Evolutionary conservation across 2,888 invertebrate species (phyloP).

Genomic region (Eueremaeus valkanovi): DNA sequence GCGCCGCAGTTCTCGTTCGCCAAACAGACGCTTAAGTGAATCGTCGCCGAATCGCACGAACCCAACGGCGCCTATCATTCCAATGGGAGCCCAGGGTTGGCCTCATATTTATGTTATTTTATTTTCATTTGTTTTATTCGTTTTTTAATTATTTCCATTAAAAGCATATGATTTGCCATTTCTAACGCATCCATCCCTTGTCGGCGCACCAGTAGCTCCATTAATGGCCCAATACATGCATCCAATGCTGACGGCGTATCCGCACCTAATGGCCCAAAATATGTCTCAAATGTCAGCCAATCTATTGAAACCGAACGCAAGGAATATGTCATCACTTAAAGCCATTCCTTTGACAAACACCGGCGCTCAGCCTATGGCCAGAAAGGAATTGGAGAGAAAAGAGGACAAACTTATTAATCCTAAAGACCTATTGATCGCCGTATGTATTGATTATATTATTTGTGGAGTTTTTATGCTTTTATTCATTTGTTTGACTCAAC

Average conservation of each 20-base stretch:
- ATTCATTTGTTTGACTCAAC: no score
- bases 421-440: background rate
- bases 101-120: background rate
- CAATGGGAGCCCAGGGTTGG: background rate
- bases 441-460: background rate
- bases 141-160: background rate
- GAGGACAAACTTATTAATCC: constrained; percentile 11
- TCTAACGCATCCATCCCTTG: background rate
- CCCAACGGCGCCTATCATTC: background rate
- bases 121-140: background rate
- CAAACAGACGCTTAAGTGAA: no score
- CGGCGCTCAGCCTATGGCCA: background rate
- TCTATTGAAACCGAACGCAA: background rate
- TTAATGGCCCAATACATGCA: background rate
- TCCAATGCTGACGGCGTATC: background rate
- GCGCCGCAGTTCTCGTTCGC: background rate
- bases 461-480: no score
- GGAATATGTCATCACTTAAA: background rate
- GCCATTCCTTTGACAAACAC: background rate
- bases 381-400: background rate
- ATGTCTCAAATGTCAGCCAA: background rate
- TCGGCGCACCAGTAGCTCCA: background rate
- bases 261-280: background rate
- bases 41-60: background rate
- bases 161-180: background rate